A percentile compares a stretch with the other conserved stretches of the same genome.
phyloP scores from a whole-genome alignment of 2,797 vertebrate species.

The Manis javanica region DNA sequence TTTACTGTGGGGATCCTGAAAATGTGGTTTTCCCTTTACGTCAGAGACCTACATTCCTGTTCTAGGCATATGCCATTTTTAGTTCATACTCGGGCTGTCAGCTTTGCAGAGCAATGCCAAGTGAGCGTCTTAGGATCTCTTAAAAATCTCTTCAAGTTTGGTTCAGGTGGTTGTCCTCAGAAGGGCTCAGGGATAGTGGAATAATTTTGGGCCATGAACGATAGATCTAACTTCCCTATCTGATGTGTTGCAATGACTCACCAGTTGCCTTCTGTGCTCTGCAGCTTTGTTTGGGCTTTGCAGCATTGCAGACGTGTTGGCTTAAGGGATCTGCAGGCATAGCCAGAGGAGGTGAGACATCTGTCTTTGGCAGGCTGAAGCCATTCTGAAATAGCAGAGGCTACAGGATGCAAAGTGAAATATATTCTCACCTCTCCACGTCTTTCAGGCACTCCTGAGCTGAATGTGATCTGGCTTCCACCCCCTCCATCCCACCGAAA shows the following conservation, averaged over 20 bases:
- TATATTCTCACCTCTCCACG: background rate
- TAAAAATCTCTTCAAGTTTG: background rate
- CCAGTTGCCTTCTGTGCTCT: background rate
- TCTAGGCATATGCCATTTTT: conserved; percentile 20
- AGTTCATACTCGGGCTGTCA: conserved; percentile 2
- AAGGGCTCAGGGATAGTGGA: background rate
- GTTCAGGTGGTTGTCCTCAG: background rate
- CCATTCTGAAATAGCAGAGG: background rate
- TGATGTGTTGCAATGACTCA: background rate
- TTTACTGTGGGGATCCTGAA: background rate
- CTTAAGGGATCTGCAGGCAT: background rate
- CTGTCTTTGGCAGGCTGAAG: background rate
- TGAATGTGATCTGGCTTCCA: background rate
- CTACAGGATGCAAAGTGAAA: background rate
- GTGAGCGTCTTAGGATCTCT: background rate
- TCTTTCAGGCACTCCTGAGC: background rate
- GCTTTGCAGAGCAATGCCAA: background rate
- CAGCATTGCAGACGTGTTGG: background rate
- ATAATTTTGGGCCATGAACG: background rate
- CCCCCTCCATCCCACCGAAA: background rate
- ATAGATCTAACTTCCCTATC: background rate
- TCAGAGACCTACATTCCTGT: conserved; percentile 41
- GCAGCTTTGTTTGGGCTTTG: background rate
- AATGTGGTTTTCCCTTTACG: conserved; percentile 54
- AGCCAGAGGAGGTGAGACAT: background rate